Evolutionary conservation across 2,113 vertebrate species (phyloP), one percentile per base, ranked within the genome.

Genomic region (Hydropotes inermis): DNA sequence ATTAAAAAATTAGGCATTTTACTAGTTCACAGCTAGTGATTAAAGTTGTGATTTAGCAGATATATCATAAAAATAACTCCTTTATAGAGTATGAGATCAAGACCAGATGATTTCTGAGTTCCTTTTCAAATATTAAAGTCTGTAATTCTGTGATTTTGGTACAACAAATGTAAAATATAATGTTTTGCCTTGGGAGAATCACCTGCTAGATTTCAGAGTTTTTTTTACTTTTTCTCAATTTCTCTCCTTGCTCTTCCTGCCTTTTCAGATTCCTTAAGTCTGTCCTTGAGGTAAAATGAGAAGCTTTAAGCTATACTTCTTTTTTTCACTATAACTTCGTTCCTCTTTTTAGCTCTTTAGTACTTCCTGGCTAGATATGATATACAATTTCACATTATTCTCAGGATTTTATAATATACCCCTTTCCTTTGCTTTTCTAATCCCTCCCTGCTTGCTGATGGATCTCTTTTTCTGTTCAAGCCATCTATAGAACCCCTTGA

Each of bases 61-160:
- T 88, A 6, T 33, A 58, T 87, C 91, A 82, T 60, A 76, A 94
- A 87, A 97, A 93, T 81, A 89, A 93, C 78, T 84, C 39, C 23
- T 89, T 94, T 91, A 28, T 87, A 67, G 55, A 27, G 7, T 94
- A 89, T 47, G 39, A 52, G 23, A 94, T 74, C 47, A 93, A 60
- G 55, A 92, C 55, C 33, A 91, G 84, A 30, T 94, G 67, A 91
- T 89, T 95, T 95, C 74, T 94, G 76, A 82, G 45, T 12, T 96
- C 33, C 28, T 91, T 95, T 94, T 89, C 54, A 89, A 82, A 52
- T 88, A 87, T 47, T 58, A 76, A 76, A 14, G 12, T 76, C 39
- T 43, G 27, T 14, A 76, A 43, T 76, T 76, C 23, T 43, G 39
- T 76, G 36, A 43, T 76, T 76, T 76, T 76, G 11, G 19, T 39